A percentile compares a stretch with the other conserved stretches of the same genome.
Evolutionary conservation across 2,113 vertebrate species (phyloP).

Genomic region (Campylorhamphus procurvoides): DNA sequence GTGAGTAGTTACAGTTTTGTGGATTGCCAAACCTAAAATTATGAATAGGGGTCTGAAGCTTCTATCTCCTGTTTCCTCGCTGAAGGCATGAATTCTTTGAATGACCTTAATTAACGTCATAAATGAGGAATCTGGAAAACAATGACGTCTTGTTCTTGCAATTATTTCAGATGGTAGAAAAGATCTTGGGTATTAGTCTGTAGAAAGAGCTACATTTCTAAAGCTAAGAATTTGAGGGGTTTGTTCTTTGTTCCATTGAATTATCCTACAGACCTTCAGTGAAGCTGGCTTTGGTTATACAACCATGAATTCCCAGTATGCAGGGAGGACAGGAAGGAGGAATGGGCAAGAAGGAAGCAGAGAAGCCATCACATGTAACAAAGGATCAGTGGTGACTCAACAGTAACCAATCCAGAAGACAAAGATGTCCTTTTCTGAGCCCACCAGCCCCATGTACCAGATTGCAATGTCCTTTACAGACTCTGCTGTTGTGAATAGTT

Average conservation of each 20-base stretch:
- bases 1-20: conserved; percentile 57
- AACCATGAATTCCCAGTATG: neutral
- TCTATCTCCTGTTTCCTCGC: conserved; percentile 21
- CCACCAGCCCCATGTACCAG: fast-evolving
- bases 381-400: neutral
- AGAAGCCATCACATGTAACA: neutral
- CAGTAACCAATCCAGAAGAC: neutral
- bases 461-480: neutral
- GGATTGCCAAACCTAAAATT: conserved; percentile 48
- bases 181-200: neutral
- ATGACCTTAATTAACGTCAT: conserved; percentile 3
- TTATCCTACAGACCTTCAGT: neutral
- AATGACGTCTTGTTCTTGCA: neutral
- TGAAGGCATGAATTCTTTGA: conserved; percentile 24
- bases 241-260: neutral
- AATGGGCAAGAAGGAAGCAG: neutral
- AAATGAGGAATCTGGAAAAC: conserved; percentile 4
- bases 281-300: neutral
- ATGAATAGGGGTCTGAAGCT: neutral
- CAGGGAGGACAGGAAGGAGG: neutral
- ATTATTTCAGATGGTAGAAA: neutral
- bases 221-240: neutral
- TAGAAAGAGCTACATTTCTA: neutral
- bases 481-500: neutral
- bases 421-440: neutral